Evolutionary conservation across 2,888 invertebrate genomes (phyloP).

Genomic region (Drosophila mimica): DNA sequence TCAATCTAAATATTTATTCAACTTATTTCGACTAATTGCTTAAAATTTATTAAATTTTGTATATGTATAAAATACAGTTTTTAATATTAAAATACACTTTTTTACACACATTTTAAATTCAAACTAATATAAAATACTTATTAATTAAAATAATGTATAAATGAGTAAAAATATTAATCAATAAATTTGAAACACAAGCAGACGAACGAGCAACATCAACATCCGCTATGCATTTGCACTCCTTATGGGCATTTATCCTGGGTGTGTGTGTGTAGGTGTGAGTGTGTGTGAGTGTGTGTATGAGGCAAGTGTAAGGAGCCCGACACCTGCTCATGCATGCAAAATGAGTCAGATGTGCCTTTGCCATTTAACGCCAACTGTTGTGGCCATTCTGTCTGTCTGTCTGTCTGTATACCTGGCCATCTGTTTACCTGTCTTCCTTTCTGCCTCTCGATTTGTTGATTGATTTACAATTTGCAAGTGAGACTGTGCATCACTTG

Average conservation of each 20-base stretch:
- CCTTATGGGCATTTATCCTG: conserved; percentile 6
- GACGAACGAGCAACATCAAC: background rate
- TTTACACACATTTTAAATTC: no score
- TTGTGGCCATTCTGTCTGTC: background rate
- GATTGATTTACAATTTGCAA: conserved; percentile 68
- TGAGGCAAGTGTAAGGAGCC: background rate
- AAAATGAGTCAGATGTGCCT: conserved; percentile 31
- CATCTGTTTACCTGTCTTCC: background rate
- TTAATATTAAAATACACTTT: background rate
- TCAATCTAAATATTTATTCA: background rate
- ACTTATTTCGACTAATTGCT: background rate
- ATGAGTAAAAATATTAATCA: background rate
- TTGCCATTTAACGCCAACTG: conserved; percentile 5
- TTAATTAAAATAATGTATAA: background rate
- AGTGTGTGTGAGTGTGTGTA: background rate
- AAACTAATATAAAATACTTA: no score
- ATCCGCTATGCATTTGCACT: conserved; percentile 4
- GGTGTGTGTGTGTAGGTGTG: background rate
- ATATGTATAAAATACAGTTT: background rate
- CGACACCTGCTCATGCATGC: conserved; percentile 46
- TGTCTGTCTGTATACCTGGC: background rate
- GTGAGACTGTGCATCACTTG: conserved; percentile 13
- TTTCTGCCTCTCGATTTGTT: conserved; percentile 35
- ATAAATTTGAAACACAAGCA: background rate
- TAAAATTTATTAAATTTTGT: background rate